Evolutionary conservation across 1,140 invertebrate genomes (phyloP), one percentile per base, ranked within the genome.

Genomic region (Olivierus martensii): DNA sequence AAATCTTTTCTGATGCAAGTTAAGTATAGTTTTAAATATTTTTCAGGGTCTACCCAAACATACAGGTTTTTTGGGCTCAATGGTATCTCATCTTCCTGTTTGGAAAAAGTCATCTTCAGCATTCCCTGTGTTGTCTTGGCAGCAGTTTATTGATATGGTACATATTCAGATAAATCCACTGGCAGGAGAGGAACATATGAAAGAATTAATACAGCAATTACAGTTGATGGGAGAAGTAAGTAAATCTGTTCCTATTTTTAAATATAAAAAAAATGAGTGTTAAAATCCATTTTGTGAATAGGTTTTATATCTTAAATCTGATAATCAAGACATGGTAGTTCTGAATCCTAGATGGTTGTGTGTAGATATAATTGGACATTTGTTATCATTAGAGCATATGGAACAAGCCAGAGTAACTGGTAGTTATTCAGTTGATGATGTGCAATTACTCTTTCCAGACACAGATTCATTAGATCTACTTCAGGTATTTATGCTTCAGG

Each of bases 361-460:
- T 62, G 68, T 68, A 19, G 76, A 81, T 52, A 73, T 88, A 9
- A 69, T 87, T 19, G 83, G 84, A 38, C 76, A 80, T 67, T 68
- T 87, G 41, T 70, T 87, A 38, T 80, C 76, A 41, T 74, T 79
- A 37, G 79, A 82, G 49, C 78, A 78, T 60, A 73, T 79, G 53
- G 71, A 73, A 45, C 73, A 77, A 55, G 75, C 79, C 42, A 73
- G 82, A 19, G 77, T 79, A 10, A 83, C 81, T 19, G 85, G 85
- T 4, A 82, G 82, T 59, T 87, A 84, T 64, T 79, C 81, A 3
- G 67, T 78, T 2, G 82, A 87, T 61, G 84, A 88, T 65, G 84
- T 88, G 65, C 83, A 84, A 67, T 71, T 80, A 12, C 73, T 81
- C 57, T 82, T 77, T 64, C 80, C 82, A 48, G 79, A 83, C 56